These are phyloP conservation scores for Panthera uncia DNA, from an alignment of 2,113 vertebrate species.

Conservation along the genomic window DNA sequence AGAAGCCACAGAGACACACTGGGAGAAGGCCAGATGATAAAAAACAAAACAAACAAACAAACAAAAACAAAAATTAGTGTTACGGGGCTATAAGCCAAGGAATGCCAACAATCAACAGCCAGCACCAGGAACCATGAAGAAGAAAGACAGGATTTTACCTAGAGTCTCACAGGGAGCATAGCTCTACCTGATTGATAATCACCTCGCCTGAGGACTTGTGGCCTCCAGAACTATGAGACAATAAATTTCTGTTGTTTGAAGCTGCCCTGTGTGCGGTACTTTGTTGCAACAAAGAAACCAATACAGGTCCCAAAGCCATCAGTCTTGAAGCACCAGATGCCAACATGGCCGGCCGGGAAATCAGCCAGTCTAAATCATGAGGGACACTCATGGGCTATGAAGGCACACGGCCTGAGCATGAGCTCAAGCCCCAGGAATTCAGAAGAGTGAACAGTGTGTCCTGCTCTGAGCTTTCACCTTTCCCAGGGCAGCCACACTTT, in stretches of 20 bases:
- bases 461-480: neutral
- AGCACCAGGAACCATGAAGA: neutral
- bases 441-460: neutral
- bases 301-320: neutral
- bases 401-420: neutral
- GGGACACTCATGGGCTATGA: neutral
- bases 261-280: neutral
- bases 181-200: neutral
- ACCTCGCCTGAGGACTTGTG: neutral
- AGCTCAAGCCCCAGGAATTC: neutral
- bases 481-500: neutral
- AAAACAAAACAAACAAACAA: neutral
- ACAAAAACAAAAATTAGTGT: neutral
- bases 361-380: neutral
- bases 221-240: neutral
- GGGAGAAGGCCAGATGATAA: neutral
- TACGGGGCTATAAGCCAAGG: neutral
- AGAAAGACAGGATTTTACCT: neutral
- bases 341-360: conserved; percentile 39
- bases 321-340: neutral
- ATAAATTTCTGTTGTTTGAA: neutral
- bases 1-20: neutral
- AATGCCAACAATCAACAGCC: neutral
- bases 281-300: neutral
- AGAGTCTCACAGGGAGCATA: neutral